Conservation (phyloP, 2,113 vertebrate species). For the Craseonycteris thonglongyai region DNA sequence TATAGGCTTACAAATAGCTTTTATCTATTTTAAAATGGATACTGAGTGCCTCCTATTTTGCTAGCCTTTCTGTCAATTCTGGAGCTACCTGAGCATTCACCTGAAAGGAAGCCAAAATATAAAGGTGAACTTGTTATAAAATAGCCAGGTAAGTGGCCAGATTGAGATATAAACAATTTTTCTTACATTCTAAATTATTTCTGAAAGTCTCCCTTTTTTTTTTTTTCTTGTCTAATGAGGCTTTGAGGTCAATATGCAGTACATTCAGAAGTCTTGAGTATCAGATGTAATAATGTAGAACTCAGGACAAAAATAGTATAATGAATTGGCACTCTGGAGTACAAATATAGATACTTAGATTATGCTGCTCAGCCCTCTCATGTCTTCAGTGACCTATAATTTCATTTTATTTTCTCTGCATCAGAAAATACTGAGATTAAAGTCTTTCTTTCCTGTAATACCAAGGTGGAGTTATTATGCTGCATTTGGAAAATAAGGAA, state of each 20-base stretch:
- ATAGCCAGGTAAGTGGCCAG: background rate
- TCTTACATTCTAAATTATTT: background rate
- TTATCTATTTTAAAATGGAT: background rate
- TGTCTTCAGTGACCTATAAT: background rate
- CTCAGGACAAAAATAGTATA: conserved; percentile 19
- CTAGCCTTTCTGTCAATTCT: background rate
- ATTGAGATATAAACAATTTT: background rate
- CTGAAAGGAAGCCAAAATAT: background rate
- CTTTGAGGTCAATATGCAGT: background rate
- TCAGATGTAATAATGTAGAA: conserved; percentile 29
- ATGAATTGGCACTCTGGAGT: background rate
- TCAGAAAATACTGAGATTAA: background rate
- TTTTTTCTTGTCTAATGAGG: background rate
- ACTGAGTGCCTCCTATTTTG: background rate
- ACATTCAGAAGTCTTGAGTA: conserved; percentile 1
- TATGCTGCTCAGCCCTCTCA: background rate
- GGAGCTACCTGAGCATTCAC: background rate
- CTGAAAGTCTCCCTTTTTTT: background rate
- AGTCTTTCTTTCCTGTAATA: background rate
- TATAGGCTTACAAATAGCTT: background rate
- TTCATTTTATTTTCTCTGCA: conserved; percentile 14
- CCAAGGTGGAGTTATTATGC: background rate
- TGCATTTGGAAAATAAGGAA: background rate
- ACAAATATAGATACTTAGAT: background rate
- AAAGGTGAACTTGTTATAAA: background rate